Evolutionary conservation across 2,113 vertebrate species (phyloP).

Genomic region (Bos javanicus): DNA sequence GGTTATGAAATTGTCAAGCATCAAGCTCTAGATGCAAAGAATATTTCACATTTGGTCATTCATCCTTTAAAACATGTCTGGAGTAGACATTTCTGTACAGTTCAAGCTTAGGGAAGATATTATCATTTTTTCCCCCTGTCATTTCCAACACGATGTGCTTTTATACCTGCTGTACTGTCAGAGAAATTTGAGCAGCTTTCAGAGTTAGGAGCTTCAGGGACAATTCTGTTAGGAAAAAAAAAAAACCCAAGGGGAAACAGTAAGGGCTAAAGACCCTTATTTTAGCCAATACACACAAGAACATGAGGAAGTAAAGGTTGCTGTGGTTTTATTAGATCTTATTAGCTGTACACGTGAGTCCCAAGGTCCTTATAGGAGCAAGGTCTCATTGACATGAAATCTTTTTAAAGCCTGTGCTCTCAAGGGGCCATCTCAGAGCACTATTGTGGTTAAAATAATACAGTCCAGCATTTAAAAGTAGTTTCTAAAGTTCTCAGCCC

Average conservation of each 20-base stretch:
- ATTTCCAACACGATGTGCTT: not conserved
- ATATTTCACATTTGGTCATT: constrained; percentile 36
- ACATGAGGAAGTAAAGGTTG: not conserved
- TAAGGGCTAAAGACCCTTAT: not conserved
- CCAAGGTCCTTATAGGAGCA: not conserved
- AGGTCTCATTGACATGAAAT: not conserved
- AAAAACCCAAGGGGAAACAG: not conserved
- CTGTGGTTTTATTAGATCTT: not conserved
- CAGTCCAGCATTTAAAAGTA: constrained; percentile 2
- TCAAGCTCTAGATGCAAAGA: not conserved
- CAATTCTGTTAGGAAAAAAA: not conserved
- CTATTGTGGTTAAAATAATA: constrained; percentile 9
- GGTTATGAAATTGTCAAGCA: constrained; percentile 1
- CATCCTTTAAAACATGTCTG: constrained; percentile 33
- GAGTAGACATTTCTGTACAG: constrained; percentile 27
- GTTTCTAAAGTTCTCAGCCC: not conserved
- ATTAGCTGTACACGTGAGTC: not conserved
- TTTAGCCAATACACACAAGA: constrained; percentile 1
- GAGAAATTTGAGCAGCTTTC: constrained; percentile 37
- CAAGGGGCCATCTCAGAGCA: not conserved
- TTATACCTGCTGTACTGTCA: constrained; percentile 16
- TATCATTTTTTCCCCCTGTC: not conserved
- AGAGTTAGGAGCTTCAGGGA: not conserved
- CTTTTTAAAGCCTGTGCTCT: not conserved
- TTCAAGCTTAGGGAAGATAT: not conserved